Evolutionary conservation across 2,113 vertebrate species (phyloP).

Genomic region (Ptyas mucosa): DNA sequence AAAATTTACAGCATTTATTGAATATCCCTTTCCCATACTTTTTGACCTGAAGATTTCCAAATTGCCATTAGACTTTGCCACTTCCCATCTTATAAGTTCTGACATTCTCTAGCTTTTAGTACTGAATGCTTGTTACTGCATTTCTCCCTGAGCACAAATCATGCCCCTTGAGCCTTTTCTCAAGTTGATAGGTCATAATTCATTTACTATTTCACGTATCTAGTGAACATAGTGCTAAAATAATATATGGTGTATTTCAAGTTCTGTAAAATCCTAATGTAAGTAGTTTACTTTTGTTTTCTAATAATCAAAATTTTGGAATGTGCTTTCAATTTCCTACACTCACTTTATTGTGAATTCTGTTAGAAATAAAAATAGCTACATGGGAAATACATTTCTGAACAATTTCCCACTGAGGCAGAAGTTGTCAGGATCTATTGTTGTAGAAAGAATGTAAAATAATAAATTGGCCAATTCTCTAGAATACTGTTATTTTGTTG

Average conservation of each 20-base stretch:
- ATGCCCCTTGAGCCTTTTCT: not conserved
- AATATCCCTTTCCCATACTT: not conserved
- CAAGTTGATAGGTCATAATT: not conserved
- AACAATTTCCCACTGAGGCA: not conserved
- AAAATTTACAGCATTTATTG: not conserved
- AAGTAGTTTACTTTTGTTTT: not conserved
- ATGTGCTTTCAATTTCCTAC: slow-evolving; percentile 24
- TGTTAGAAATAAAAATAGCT: slow-evolving; percentile 28
- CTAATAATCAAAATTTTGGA: not conserved
- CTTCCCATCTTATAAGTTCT: not conserved
- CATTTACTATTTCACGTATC: not conserved
- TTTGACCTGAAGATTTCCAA: not conserved
- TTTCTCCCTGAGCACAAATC: not conserved
- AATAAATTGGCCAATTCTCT: not conserved
- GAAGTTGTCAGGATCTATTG: not conserved
- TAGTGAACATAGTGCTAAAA: not conserved
- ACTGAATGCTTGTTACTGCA: not conserved
- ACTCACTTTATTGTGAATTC: slow-evolving; percentile 19
- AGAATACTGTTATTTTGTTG: not conserved
- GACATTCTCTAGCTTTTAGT: not conserved
- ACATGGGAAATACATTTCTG: not conserved
- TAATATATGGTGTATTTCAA: not conserved
- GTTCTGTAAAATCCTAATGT: not conserved
- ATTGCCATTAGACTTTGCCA: not conserved
- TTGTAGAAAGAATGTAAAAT: slow-evolving; percentile 13